phyloP scores from a whole-genome alignment of 1,140 invertebrate species.

The Delia radicum region DNA sequence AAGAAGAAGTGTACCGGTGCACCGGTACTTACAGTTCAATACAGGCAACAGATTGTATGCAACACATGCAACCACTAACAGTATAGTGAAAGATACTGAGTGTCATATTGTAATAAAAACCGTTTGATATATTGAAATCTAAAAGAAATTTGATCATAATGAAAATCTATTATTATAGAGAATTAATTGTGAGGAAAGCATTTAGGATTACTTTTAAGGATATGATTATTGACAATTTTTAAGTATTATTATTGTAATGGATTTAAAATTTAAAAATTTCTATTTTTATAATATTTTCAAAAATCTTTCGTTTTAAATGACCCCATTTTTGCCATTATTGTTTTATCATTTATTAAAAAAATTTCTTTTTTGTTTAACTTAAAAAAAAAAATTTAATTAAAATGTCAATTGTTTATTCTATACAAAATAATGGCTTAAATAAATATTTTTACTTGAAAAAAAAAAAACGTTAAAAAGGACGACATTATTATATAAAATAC shows the following conservation, averaged over 20 bases:
- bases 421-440: constrained; percentile 12
- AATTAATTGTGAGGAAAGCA: neutral
- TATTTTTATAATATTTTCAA: neutral
- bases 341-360: too few species aligned
- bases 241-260: neutral
- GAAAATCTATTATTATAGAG: neutral
- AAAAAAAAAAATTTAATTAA: constrained; percentile 8
- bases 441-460: constrained; percentile 19
- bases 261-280: neutral
- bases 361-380: too few species aligned
- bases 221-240: neutral
- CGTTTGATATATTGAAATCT: neutral
- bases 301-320: neutral
- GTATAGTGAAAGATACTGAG: neutral
- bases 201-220: neutral
- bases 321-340: neutral
- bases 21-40: neutral
- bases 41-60: neutral
- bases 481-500: neutral
- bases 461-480: too few species aligned
- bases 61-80: neutral
- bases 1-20: neutral
- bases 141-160: neutral
- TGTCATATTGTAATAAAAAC: neutral
- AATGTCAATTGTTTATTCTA: constrained; percentile 18